Base-by-base conservation (phyloP, 2,797 vertebrate genomes). In the Smutsia temminckii region DNA sequence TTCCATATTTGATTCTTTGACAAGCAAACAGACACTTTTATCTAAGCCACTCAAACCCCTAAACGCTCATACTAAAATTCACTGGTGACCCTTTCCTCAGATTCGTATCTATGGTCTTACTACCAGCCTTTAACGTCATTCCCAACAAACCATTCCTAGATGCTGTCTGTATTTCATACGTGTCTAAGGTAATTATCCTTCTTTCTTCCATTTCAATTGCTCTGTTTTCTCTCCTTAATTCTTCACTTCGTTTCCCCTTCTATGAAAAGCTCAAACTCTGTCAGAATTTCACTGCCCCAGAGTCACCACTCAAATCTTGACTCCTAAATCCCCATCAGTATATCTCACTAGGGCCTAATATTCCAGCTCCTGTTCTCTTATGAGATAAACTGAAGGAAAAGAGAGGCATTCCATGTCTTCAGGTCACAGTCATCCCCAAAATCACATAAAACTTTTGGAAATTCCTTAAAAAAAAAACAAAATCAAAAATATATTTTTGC, bases 171-270 rank as follows among this genome's bases (percentile, higher is more conserved):
- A 80, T 63, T 57, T 88, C 83, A 74, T 61, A 32, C 12, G 53
- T 49, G 16, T 55, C 55, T 78, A 94, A 42, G 61, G 27, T 92
- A 94, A 68, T 85, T 37, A 90, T 12, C 40, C 69, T 37, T 89
- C 51, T 75, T 51, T 23, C 18, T 84, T 75, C 25, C 69, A 90
- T 72, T 89, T 81, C 40, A 46, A 53, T 5, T 32, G 29, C 55
- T 92, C 59, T 42, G 46, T 88, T 59, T 84, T 91, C 34, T 92
- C 80, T 89, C 37, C 69, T 46, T 66, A 23, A 86, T n/a, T 85
- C 14, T 92, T 59, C 40, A 83, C 61, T 46, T 95, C 57, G 42
- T 78, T 88, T 66, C 8, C 17, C n/a, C 53, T 63, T 66, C 17
- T 34, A 21, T 32, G 46, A 91, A 66, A 93, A 61, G 42, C 27